Base-by-base conservation (phyloP, 2,888 invertebrate species). In the Caenorhabditis zanzibari region DNA sequence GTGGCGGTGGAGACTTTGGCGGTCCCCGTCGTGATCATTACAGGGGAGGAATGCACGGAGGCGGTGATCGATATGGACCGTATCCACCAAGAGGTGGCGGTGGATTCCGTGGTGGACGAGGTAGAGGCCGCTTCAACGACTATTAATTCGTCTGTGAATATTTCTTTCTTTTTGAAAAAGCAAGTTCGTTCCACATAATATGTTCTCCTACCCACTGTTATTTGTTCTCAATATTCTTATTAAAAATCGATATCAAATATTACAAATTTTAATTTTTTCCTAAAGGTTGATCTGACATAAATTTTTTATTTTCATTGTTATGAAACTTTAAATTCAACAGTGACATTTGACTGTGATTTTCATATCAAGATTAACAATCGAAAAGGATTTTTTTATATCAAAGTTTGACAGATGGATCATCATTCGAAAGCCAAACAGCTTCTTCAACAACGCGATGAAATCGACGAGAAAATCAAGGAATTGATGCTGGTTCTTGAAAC, bases 381-480 rank as follows among this genome's bases (percentile, higher is more conserved):
- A 5, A 2, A 35, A 19, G 3, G 19, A 22, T n/a, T 35, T n/a
- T n/a, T n/a, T 19, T 7, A 5, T 4, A 49, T 22, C 7, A 6
- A 19, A 0, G 3, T 7, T 54, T 24, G 14, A 14, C 54, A 61
- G 68, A 81, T 84, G 84, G 56, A 63, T 19, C 59, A 71, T 22
- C 72, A 76, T 26, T 63, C 61, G n/a, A 74, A 63, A 47, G 89
- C 87, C 5, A 91, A 91, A 64, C 54, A 79, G 26, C 74, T 90
- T 35, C 86, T 90, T 16, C 69, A 66, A 19, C 74, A 90, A 54
- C 75, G 89, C 32, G 91, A 91, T 64, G 85, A 84, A 22, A 80
- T 91, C 28, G 91, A 91, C 61, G 56, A 54, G 22, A 82, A 88
- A 41, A 74, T 91, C 9, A 82, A 79, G 22, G 87, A 80, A 26